Evolutionary conservation across 2,797 vertebrate species (phyloP), one percentile per base, ranked within the genome.

Genomic region (Sebastes oblongus): DNA sequence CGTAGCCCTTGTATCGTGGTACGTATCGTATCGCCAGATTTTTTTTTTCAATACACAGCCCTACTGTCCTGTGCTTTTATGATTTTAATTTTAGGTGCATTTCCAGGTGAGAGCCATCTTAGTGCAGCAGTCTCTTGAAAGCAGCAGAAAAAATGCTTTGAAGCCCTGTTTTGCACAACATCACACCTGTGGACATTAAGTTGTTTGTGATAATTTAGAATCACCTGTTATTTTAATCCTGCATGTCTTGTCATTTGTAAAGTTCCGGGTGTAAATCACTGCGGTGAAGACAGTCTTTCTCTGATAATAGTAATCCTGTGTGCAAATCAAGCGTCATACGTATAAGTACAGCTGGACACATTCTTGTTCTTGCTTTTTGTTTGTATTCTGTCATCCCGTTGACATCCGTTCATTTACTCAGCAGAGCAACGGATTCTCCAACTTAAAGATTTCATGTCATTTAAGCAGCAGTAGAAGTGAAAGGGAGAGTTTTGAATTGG

Each of bases 71-170:
- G 20, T 61, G 60, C 32, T 27, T 24, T 34, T 39, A 4, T 39
- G 34, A 20, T 39, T 61, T 46, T 10, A 25, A 30, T 64, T 59
- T 46, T 25, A 39, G 72, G 14, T 77, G 3, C 12, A 50, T 56
- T 14, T 76, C 59, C 71, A 65, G 79, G 46, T 87, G 71, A 75
- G 30, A 78, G 66, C 30, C 27, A 9, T 68, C 78, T 20, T 1
- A 1, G 39, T 8, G 66, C 52, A 74, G 55, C 39, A 13, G 30
- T n/a, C 59, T 55, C 68, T 52, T 79, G 29, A 80, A 83, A 69
- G 78, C 66, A 55, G 6, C 64, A 42, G 42, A 86, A 79, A 79
- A 86, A 85, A 86, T 70, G 77, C 85, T 86, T 86, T 89, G 87
- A 91, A 85, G 78, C 29, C 8, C 2, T 2, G 60, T 71, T 73